Conservation (phyloP, 2,888 invertebrate genomes). For the Xylocampa areola region DNA sequence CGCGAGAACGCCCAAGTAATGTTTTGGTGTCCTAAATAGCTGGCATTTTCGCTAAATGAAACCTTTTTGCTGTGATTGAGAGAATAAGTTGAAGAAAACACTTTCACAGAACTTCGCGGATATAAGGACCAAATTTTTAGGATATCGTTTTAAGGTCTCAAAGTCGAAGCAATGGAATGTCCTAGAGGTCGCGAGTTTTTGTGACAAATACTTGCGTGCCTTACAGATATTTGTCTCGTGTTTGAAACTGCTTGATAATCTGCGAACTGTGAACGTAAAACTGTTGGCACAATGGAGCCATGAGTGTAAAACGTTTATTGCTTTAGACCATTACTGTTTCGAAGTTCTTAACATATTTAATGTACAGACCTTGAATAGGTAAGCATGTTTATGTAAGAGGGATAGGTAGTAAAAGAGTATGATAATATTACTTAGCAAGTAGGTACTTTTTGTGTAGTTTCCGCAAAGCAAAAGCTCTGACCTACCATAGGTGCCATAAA, state of each 20-base stretch:
- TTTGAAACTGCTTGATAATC: background rate
- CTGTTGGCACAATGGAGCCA: slow-evolving; percentile 23
- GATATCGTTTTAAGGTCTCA: slow-evolving; percentile 18
- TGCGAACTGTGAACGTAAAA: slow-evolving; percentile 1
- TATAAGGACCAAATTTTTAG: slow-evolving; percentile 22
- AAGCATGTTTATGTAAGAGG: too few species aligned
- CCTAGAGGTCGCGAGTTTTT: background rate
- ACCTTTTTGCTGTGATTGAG: slow-evolving; percentile 29
- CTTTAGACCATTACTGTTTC: slow-evolving; percentile 4
- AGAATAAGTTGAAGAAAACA: slow-evolving; percentile 24
- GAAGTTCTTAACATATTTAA: slow-evolving; percentile 1
- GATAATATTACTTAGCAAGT: too few species aligned
- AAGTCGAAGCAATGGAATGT: background rate
- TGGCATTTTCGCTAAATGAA: slow-evolving; percentile 38
- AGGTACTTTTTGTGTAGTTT: too few species aligned
- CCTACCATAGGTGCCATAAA: too few species aligned
- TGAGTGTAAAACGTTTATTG: slow-evolving; percentile 22
- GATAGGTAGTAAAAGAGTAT: too few species aligned
- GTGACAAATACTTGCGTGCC: slow-evolving; percentile 13
- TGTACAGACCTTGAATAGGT: too few species aligned
- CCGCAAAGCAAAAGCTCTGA: too few species aligned
- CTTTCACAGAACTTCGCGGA: slow-evolving; percentile 18
- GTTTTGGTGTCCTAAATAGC: slow-evolving; percentile 50
- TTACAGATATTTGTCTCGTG: background rate
- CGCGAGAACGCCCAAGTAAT: slow-evolving; percentile 44